These are phyloP conservation scores for Macrobrachium rosenbergii DNA, from an alignment of 1,140 invertebrate genomes.

Conservation along the genomic window DNA sequence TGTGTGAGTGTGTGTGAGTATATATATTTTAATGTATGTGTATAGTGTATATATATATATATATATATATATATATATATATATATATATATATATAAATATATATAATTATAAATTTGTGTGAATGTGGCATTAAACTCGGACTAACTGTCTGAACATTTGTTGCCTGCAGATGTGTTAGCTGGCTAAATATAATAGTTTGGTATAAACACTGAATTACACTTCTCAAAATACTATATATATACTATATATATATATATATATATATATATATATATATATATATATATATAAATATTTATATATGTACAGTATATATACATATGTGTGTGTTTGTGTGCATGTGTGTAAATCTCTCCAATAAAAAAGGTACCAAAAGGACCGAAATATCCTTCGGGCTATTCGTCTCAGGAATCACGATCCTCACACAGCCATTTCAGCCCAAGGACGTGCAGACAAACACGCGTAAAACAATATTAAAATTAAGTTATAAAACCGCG, in stretches of 20 bases:
- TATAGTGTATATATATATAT: constrained; percentile 18
- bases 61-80: constrained; percentile 15
- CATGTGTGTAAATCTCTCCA: not conserved
- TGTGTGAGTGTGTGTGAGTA: not conserved
- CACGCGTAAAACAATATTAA: too few species aligned
- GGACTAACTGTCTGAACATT: too few species aligned
- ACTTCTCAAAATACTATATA: too few species aligned
- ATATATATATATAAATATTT: constrained; percentile 32
- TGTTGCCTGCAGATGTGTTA: too few species aligned
- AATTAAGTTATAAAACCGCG: too few species aligned
- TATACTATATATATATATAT: not conserved
- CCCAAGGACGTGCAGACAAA: too few species aligned
- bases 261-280: not conserved
- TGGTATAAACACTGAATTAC: too few species aligned
- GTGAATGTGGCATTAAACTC: too few species aligned
- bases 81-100: constrained; percentile 17
- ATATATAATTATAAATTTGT: not conserved
- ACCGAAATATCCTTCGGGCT: not conserved
- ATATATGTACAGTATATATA: constrained; percentile 1
- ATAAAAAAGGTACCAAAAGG: too few species aligned
- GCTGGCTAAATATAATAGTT: too few species aligned
- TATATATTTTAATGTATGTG: constrained; percentile 8
- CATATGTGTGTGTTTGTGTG: not conserved
- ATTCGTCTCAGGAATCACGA: too few species aligned
- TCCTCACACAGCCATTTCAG: too few species aligned